Evolutionary conservation across 2,113 vertebrate genomes (phyloP), one percentile per base, ranked within the genome.

Genomic region (Anarhynchus alexandrinus): DNA sequence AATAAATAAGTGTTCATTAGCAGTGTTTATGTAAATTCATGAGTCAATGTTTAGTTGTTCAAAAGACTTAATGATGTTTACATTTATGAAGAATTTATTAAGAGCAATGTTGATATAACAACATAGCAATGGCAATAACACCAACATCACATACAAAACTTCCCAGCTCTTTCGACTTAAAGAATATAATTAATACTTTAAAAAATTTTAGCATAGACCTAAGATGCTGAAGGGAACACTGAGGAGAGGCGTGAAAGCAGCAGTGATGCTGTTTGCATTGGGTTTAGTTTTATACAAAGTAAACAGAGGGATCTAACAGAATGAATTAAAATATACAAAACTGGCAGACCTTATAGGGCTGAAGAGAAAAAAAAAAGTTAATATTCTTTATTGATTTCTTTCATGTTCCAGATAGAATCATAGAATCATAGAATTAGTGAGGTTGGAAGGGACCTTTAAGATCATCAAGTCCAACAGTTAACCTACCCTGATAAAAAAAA

Each of bases 1-100:
- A 98, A 98, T 95, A 97, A 97, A 94, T 94, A 97, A 96, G 88
- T 88, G 81, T 97, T 98, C 96, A 97, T 97, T 93, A 98, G 91
- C 83, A 86, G 84, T 89, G 85, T 97, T 98, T 94, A 97, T 96
- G 94, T 92, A 97, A 98, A 98, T 98, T 96, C 85, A 97, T 94
- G 92, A 97, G 94, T 89, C 32, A 17, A 94, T 92, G 58, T 85
- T 95, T 64, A 96, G 84, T 93, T 89, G 58, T 88, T 97, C 87
- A 96, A 97, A 97, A 97, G 92, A 97, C 47, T 88, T 97, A 97
- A 97, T 34, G 52, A 96, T 96, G 95, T 67, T 97, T 97, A 93
- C 88, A 90, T 95, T 96, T 85, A 55, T 7, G 7, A 82, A 89
- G 69, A 38, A 18, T 89, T 89, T 85, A 93, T 82, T 91, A 95